Evolutionary conservation across 1,140 invertebrate species (phyloP), one percentile per base, ranked within the genome.

Genomic region (Melipona quadrifasciata): DNA sequence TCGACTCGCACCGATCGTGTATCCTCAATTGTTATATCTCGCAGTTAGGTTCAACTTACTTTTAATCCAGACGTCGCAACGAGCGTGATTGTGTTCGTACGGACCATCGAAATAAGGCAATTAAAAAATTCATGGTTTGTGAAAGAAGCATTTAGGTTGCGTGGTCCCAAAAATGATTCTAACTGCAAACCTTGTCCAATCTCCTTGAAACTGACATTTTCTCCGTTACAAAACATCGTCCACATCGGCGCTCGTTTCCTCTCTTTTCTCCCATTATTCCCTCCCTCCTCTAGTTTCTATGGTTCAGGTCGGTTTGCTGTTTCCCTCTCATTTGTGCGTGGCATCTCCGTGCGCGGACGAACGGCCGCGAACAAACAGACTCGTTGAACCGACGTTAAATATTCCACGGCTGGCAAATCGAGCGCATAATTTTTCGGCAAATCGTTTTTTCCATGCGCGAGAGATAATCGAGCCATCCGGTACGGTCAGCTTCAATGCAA

Each of bases 401-500:
- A 72, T 72, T 80, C 79, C 53, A n/a, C 10, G 53, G 2, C 17
- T 39, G 57, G 14, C 53, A 72, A 80, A n/a, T 34, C 21, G 27
- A 67, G 55, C 27, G 72, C 27, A 64, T 67, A 76, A 76, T 77
- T 77, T 67, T 64, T 70, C 53, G 51, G 24, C 74, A 31, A 82
- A 76, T 76, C 16, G 72, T 53, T 39, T 61, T n/a, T 31, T 27
- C 17, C 58, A 76, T 55, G 51, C 58, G 80, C 55, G 31, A 71
- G n/a, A 70, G 71, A 57, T 58, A 80, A 80, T 57, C 51, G 51
- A 34, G n/a, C 21, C 34, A 67, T 58, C 19, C 10, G 3, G 14
- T 70, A 12, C 51, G 47, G 11, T 58, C 53, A 21, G 31, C 16
- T 6, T 27, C 71, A 72, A 71, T 58, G 21, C 12, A 70, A 39